Evolutionary conservation across 2,113 vertebrate genomes (phyloP), one percentile per base, ranked within the genome.

Genomic region (Laterallus jamaicensis): DNA sequence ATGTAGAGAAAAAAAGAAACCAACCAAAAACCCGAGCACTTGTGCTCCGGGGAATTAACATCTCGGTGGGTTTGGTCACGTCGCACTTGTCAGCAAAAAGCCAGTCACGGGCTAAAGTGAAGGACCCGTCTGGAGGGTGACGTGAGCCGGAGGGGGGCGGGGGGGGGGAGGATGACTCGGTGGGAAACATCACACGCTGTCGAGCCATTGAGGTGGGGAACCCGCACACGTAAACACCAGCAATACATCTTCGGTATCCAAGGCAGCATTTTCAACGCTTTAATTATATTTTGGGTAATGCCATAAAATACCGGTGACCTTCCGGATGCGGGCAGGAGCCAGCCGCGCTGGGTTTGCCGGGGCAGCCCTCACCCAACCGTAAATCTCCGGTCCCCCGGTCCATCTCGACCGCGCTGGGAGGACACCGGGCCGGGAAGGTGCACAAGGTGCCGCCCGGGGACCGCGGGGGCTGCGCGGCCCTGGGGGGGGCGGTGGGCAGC

Each of bases 271-370:
- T 40, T 10, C 25, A 11, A 4, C 0, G 4, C 35, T 49, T 49
- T 29, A 9, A 10, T 70, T 44, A 0, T 5, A 15, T 52, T 56
- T 78, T 6, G 42, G 29, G 35, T 12, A 29, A 79, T 2, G 62
- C 6, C 37, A 39, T 56, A 8, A 74, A 81, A 39, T 2, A 3
- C 15, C 4, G 32, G 32, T 0, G 22, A 44, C 68, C 39, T 59
- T 10, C 40, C 9, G 62, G 49, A 14, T 10, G 80, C 71, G 8
- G 39, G 71, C 10, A 15, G 79, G 60, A 74, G 15, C n/a, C 2
- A 0, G 56, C 18, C 39, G 47, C 18, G 0, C 24, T 1, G 78
- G 6, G 0, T 8, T 24, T 2, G 25, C 1, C 0, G 6, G 26
- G 31, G 63, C 11, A 2, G 49, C 29, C 56, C 35, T 70, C 8